A percentile compares a stretch with the other conserved stretches of the same genome.
These are phyloP conservation scores for Brachionus calyciflorus DNA, from an alignment of 1,140 invertebrate species.

Conservation along the genomic window DNA sequence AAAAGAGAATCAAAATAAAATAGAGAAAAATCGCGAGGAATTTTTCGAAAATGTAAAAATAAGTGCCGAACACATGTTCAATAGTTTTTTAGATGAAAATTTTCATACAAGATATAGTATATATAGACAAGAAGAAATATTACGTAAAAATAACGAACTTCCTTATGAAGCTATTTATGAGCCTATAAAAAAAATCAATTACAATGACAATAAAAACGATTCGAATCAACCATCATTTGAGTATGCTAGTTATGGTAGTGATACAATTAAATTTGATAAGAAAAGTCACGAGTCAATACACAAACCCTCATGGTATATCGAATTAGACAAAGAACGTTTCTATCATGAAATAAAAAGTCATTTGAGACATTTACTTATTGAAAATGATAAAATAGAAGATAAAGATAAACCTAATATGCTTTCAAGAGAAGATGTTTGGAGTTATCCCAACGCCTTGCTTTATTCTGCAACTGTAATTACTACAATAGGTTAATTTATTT, in stretches of 20 bases:
- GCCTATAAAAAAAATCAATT: not conserved
- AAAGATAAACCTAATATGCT: conserved; percentile 44
- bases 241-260: not conserved
- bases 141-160: conserved; percentile 8
- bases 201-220: not conserved
- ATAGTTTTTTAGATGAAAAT: conserved; percentile 23
- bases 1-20: conserved; percentile 38
- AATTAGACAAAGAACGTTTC: conserved; percentile 23
- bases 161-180: not conserved
- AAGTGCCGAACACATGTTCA: conserved; percentile 38
- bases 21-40: not conserved
- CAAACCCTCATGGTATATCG: conserved; percentile 36
- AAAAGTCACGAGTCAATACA: not conserved
- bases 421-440: conserved; percentile 51
- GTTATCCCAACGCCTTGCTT: conserved; percentile 62
- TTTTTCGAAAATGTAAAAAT: conserved; percentile 45
- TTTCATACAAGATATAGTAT: conserved; percentile 43
- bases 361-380: conserved; percentile 35
- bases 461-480: conserved; percentile 94
- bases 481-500: conserved; percentile 63
- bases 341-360: conserved; percentile 24
- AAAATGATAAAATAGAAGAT: conserved; percentile 46
- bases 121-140: conserved; percentile 24
- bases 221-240: not conserved
- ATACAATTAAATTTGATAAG: conserved; percentile 5